Base-by-base conservation (phyloP, 2,888 invertebrate genomes). In the Eupelmus urozonus region DNA sequence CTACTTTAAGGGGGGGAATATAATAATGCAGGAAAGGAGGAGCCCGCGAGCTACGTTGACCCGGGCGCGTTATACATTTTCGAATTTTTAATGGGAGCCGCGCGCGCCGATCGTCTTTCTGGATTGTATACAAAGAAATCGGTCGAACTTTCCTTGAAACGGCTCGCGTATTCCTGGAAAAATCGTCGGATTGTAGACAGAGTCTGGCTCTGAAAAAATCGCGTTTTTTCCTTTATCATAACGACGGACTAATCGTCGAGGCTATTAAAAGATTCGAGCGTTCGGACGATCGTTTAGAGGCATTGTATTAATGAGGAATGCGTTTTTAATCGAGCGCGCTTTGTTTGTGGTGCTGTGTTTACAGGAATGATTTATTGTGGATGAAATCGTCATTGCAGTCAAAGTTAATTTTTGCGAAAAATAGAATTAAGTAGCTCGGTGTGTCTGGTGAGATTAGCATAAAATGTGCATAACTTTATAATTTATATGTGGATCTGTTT, bases 91-190 rank as follows among this genome's bases (percentile, higher is more conserved):
- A 13, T 3, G 18, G 7, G 2, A 18, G 9, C 20, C 13, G 7
- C 20, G 60, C 1, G 2, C 20, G 16, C 27, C 27, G 5, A 18
- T 29, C 20, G 45, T 45, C 13, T n/a, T 18, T 4, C 20, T 23
- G n/a, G 13, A 16, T 23, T 57, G 16, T 13, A 59, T 67, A 67
- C 67, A 34, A 18, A 67, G 53, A 67, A 67, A 67, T 67, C 67
- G 16, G 42, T n/a, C 23, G 57, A 42, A 49, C 29, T 27, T 59
- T 45, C 70, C 42, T 25, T 59, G 45, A 45, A 59, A 20, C 3
- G 29, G 29, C 59, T 23, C 45, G 45, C 1, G 7, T 59, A 59
- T 70, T 59, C 45, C 25, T 3, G 25, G 45, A 63, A 63, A 25
- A 40, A 16, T 27, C n/a, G n/a, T n/a, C 25, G 55, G 49, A n/a